Percentiles rank a stretch among this genome's conserved stretches.
Evolutionary conservation across 1,140 invertebrate species (phyloP).

Genomic region (Cecropterus lyciades): DNA sequence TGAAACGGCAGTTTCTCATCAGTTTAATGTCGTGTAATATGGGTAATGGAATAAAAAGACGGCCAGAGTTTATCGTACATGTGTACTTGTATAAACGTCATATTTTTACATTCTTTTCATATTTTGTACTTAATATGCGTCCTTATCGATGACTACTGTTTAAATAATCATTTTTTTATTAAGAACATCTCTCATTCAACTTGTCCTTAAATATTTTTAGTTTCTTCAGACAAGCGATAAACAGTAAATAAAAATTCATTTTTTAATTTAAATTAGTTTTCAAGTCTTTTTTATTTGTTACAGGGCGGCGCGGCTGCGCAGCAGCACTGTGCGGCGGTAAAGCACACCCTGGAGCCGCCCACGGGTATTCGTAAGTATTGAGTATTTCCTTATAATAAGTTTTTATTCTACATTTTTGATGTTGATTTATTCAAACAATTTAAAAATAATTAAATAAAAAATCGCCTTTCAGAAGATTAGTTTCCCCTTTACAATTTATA

Average conservation of each 20-base stretch:
- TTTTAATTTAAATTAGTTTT: too few species aligned
- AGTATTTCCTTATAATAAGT: not conserved
- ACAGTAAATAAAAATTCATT: too few species aligned
- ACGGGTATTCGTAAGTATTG: conserved; percentile 49
- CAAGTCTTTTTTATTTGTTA: conserved; percentile 9
- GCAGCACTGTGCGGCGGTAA: conserved; percentile 51
- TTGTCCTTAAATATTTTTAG: too few species aligned
- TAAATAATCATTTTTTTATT: too few species aligned
- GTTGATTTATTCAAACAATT: too few species aligned
- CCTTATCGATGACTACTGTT: too few species aligned
- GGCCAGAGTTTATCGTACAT: conserved; percentile 22
- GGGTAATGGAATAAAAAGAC: conserved; percentile 24
- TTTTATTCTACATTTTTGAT: too few species aligned
- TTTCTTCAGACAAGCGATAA: too few species aligned
- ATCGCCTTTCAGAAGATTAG: too few species aligned
- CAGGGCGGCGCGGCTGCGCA: conserved; percentile 71
- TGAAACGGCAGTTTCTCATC: conserved; percentile 19
- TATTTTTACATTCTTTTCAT: not conserved
- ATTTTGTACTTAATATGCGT: not conserved
- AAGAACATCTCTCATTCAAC: too few species aligned
- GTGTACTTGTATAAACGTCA: conserved; percentile 1
- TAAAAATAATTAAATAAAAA: too few species aligned
- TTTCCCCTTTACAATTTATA: too few species aligned
- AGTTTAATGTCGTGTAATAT: conserved; percentile 23
- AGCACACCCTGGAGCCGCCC: conserved; percentile 69